Evolutionary conservation across 2,113 vertebrate species (phyloP), one percentile per base, ranked within the genome.

Genomic region (Symphodus melops): DNA sequence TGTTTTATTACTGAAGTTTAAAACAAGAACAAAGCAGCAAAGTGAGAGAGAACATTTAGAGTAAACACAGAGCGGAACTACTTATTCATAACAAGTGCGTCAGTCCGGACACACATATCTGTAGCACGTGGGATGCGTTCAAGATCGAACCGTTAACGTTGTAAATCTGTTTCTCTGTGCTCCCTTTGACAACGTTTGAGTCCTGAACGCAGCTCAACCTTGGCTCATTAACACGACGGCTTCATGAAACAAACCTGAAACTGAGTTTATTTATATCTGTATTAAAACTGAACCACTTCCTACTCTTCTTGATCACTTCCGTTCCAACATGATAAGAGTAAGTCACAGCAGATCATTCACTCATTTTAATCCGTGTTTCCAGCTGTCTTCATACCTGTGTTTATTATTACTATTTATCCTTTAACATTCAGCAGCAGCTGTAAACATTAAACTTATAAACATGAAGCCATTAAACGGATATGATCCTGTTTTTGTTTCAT

Each of bases 41-140:
- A 19, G 17, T 6, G 46, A 19, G 46, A 16, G 14, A 48, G 46
- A 19, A 58, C 1, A 3, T 3, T 9, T 9, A 44, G 1, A 9
- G 9, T 1, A 42, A 48, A n/a, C 14, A 14, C 3, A 51, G n/a
- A 44, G 4, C 1, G 62, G 83, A 88, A 89, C 85, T 20, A 65
- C 1, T 19, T 8, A 37, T 46, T 13, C 21, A 6, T 0, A 9
- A 6, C 12, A 19, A 56, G 11, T 56, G 76, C 3, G 17, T 63
- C 37, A 39, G 62, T 69, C 74, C 17, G 86, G 84, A 87, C 56
- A 16, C 8, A 0, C 56, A 72, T 78, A 1, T 1, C 5, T 37
- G 82, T 19, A 83, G 84, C 84, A 86, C 73, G 0, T 0, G 25
- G 42, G 83, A 37, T 58, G 1, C 23, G 1, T 81, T 86, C 77